Conservation (phyloP, 2,113 vertebrate genomes). For the Clinocottus analis region DNA sequence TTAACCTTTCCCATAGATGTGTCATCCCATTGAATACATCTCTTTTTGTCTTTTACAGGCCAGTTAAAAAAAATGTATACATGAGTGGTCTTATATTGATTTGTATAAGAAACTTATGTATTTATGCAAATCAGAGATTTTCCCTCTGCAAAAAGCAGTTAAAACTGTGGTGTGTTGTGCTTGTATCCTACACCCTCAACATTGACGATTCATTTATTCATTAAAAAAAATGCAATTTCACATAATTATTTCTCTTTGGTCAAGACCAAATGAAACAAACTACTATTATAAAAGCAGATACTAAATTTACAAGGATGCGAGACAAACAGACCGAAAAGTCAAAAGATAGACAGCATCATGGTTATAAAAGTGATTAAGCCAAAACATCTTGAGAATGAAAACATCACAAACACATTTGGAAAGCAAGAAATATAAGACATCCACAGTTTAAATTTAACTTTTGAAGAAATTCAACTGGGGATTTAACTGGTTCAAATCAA, state of each 20-base stretch:
- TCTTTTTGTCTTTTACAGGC: not conserved
- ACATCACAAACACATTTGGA: not conserved
- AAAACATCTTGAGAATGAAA: not conserved
- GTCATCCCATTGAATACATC: not conserved
- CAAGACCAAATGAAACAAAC: not conserved
- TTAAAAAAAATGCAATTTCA: not conserved
- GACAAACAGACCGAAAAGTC: not conserved
- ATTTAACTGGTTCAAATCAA: not conserved
- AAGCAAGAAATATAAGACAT: not conserved
- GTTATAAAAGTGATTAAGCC: not conserved
- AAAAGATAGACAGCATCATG: not conserved
- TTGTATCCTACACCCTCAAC: not conserved
- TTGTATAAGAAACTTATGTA: not conserved
- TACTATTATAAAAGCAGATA: not conserved
- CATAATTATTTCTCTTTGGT: not conserved
- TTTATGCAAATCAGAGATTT: not conserved
- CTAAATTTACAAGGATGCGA: not conserved
- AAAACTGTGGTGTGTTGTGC: not conserved
- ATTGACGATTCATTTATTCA: not conserved
- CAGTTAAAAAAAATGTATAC: not conserved
- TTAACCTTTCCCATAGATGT: not conserved
- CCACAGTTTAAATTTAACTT: not conserved
- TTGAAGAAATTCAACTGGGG: not conserved
- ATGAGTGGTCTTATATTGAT: not conserved
- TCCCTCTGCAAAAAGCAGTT: not conserved